Evolutionary conservation across 2,797 vertebrate species (phyloP).

Genomic region (Botia almorhae): DNA sequence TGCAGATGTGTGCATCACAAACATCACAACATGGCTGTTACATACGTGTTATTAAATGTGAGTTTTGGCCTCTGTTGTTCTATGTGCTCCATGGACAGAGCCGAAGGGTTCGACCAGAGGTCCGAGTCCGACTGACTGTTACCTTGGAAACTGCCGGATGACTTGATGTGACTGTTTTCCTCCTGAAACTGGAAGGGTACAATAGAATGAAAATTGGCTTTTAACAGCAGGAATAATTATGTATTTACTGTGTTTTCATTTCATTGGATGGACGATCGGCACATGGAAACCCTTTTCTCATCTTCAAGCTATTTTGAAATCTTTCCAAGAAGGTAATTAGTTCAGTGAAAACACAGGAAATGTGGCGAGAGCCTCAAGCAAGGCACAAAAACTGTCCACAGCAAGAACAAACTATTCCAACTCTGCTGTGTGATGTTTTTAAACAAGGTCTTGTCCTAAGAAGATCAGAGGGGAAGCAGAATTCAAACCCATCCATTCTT

Average conservation of each 20-base stretch:
- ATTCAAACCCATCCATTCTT: background rate
- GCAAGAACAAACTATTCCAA: conserved; percentile 32
- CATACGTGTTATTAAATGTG: conserved; percentile 89
- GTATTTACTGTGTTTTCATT: conserved; percentile 30
- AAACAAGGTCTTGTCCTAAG: background rate
- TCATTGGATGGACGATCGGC: conserved; percentile 45
- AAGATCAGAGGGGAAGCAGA: background rate
- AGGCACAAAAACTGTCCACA: conserved; percentile 39
- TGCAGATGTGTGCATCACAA: no score
- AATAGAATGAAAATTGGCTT: conserved; percentile 48
- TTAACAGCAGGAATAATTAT: conserved; percentile 38
- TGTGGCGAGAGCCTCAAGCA: conserved; percentile 53
- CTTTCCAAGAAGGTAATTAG: conserved; percentile 56
- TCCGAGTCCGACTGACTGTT: conserved; percentile 86
- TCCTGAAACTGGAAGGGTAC: conserved; percentile 76
- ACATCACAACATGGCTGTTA: conserved; percentile 51
- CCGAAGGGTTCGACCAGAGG: conserved; percentile 82
- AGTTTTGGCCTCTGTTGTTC: conserved; percentile 88
- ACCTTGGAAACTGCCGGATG: conserved; percentile 82
- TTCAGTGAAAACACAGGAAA: conserved; percentile 60
- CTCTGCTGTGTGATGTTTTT: conserved; percentile 19
- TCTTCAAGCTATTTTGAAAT: conserved; percentile 56
- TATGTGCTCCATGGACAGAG: conserved; percentile 78
- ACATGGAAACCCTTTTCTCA: conserved; percentile 47
- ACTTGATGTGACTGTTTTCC: conserved; percentile 80